Evolutionary conservation across 2,113 vertebrate species (phyloP).

Genomic region (Leptodactylus fuscus): DNA sequence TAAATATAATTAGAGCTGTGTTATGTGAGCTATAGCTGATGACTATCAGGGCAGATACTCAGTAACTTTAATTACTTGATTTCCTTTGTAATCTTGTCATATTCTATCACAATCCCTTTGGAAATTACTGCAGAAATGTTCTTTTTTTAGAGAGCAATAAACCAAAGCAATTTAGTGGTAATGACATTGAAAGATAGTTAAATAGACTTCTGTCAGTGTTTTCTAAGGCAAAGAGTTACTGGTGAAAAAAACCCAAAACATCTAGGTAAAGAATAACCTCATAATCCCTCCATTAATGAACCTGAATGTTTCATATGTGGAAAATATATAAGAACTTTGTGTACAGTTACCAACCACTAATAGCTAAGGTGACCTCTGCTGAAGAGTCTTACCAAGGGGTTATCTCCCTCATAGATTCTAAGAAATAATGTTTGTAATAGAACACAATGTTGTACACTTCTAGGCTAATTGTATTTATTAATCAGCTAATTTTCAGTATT

Average conservation of each 20-base stretch:
- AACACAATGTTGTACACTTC: background rate
- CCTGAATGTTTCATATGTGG: background rate
- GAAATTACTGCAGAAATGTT: conserved; percentile 26
- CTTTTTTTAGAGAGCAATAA: conserved; percentile 36
- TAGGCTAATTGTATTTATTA: background rate
- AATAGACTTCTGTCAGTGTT: conserved; percentile 13
- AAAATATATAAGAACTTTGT: background rate
- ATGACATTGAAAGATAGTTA: conserved; percentile 42
- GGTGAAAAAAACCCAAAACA: conserved; percentile 33
- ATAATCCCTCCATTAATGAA: conserved; percentile 9
- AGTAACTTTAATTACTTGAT: conserved; percentile 47
- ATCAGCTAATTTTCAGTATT: no score
- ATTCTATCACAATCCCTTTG: conserved; percentile 37
- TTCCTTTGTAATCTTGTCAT: conserved; percentile 40
- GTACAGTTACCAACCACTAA: conserved; percentile 15
- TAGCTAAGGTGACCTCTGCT: background rate
- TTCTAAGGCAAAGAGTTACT: background rate
- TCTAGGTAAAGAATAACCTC: conserved; percentile 14
- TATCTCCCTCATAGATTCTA: background rate
- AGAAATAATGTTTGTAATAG: background rate
- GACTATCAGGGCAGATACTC: conserved; percentile 22
- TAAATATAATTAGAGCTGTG: conserved; percentile 21
- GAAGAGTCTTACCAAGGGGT: background rate
- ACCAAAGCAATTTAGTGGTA: conserved; percentile 27
- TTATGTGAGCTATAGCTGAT: background rate